Evolutionary conservation across 2,888 invertebrate species (phyloP).

Genomic region (Tyria jacobaeae): DNA sequence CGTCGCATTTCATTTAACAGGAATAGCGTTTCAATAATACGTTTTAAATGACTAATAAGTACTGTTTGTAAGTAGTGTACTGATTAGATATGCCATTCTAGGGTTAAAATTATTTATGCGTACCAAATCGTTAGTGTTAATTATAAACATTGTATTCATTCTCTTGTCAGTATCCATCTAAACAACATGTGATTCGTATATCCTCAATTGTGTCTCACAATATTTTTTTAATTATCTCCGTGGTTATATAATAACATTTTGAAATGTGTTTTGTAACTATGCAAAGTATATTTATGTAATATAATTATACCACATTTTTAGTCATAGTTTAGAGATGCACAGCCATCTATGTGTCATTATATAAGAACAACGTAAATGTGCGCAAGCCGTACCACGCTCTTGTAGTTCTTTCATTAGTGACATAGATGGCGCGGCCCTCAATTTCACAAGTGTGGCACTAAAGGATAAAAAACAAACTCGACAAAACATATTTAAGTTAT

Average conservation of each 20-base stretch:
- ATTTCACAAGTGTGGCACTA: background rate
- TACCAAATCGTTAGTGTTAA: background rate
- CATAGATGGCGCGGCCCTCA: constrained; percentile 41
- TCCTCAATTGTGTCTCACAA: background rate
- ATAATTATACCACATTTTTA: no score
- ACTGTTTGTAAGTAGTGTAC: background rate
- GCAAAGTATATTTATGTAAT: constrained; percentile 5
- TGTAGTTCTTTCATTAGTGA: background rate
- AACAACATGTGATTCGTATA: background rate
- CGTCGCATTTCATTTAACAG: background rate
- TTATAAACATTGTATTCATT: background rate
- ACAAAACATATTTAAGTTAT: constrained; percentile 31
- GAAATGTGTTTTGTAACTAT: constrained; percentile 15
- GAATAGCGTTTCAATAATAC: background rate
- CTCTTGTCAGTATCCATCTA: background rate
- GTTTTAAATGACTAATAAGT: background rate
- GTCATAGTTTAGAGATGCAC: background rate
- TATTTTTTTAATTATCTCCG: background rate
- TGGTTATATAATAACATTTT: background rate
- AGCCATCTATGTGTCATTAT: constrained; percentile 39
- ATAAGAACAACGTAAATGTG: background rate
- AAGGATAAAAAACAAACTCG: constrained; percentile 24
- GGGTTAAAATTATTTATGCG: background rate
- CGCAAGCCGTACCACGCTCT: background rate
- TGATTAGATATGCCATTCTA: background rate